A percentile compares a stretch with the other conserved stretches of the same genome.
Evolutionary conservation across 30 jellyfish, hydroid and myxozoan species (phyloP).

Genomic region (Chrysaora quinquecirrha): DNA sequence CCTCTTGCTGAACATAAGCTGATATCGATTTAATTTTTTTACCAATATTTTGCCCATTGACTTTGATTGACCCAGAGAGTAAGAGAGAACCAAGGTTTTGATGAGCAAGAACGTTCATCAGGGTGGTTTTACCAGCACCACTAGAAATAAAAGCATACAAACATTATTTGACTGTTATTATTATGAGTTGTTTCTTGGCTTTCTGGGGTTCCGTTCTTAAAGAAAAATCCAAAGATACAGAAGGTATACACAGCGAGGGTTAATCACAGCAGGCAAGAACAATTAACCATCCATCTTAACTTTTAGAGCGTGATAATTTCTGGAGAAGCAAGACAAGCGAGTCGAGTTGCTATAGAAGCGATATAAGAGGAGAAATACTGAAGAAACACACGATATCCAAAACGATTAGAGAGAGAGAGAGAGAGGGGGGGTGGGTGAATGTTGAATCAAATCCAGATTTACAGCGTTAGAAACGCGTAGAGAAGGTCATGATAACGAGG

Average conservation of each 20-base stretch:
- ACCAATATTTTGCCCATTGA: conserved; percentile 74
- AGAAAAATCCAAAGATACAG: not conserved
- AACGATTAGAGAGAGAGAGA: too few species aligned
- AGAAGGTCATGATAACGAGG: too few species aligned
- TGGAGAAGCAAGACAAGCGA: too few species aligned
- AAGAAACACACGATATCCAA: too few species aligned
- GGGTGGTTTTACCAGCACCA: conserved; percentile 99
- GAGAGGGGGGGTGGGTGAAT: too few species aligned
- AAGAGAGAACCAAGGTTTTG: conserved; percentile 61
- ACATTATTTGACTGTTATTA: not conserved
- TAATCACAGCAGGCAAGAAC: not conserved
- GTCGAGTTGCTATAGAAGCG: too few species aligned
- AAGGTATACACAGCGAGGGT: not conserved
- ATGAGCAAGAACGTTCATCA: conserved; percentile 83
- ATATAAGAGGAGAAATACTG: too few species aligned
- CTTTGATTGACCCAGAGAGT: conserved; percentile 71
- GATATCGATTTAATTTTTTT: conserved; percentile 76
- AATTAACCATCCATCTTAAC: not conserved
- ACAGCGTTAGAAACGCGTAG: too few species aligned
- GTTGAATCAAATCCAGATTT: too few species aligned
- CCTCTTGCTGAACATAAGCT: conserved; percentile 96
- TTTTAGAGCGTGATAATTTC: not conserved
- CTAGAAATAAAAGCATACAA: conserved; percentile 27
- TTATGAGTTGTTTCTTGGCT: too few species aligned
- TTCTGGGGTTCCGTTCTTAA: too few species aligned